These are phyloP conservation scores for Kradibia gibbosae DNA, from an alignment of 1,140 invertebrate genomes.

Conservation along the genomic window DNA sequence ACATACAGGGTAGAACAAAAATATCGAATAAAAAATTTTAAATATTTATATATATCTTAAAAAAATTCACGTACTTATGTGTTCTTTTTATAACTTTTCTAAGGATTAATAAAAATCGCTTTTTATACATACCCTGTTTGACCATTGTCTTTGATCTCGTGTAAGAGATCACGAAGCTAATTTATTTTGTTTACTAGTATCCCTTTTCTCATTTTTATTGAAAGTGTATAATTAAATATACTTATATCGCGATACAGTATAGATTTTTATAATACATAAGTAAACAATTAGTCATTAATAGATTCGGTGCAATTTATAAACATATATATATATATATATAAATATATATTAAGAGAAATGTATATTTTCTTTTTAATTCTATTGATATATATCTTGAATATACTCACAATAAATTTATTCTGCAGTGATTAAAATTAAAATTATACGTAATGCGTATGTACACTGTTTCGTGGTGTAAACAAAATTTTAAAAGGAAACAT, in stretches of 20 bases:
- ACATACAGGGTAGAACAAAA: constrained; percentile 48
- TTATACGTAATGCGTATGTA: constrained; percentile 15
- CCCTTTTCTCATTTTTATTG: not conserved
- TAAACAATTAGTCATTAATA: not conserved
- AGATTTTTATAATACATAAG: constrained; percentile 22
- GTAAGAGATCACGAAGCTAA: not conserved
- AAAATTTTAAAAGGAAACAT: constrained; percentile 29
- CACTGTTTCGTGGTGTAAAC: constrained; percentile 23
- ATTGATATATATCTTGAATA: constrained; percentile 12
- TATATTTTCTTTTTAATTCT: constrained; percentile 12
- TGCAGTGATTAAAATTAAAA: not conserved
- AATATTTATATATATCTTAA: not conserved
- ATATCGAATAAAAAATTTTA: constrained; percentile 10
- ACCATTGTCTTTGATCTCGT: not conserved
- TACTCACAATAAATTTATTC: constrained; percentile 26
- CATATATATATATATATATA: too few species aligned
- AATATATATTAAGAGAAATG: not conserved
- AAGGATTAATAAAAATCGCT: constrained; percentile 4
- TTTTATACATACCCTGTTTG: not conserved
- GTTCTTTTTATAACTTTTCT: constrained; percentile 7
- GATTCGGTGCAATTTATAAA: constrained; percentile 25
- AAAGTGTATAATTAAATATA: not conserved
- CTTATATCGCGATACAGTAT: not conserved
- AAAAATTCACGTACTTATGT: not conserved
- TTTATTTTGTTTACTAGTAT: not conserved